phyloP scores from a whole-genome alignment of 2,888 invertebrate genomes.

The Chesias legatella region DNA sequence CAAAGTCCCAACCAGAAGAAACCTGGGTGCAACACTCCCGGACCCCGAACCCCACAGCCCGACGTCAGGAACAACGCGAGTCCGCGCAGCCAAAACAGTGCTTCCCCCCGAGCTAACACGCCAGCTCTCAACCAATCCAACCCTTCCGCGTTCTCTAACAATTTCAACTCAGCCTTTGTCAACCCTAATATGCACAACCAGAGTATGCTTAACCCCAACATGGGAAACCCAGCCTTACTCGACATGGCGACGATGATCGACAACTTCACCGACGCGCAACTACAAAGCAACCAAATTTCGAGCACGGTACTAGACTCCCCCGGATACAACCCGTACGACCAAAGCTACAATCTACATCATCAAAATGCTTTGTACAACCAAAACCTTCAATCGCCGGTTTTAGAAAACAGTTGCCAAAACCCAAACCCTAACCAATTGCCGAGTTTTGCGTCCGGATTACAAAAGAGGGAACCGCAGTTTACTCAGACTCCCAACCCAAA shows the following conservation, averaged over 20 bases:
- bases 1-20: conserved; percentile 68
- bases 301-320: conserved; percentile 90
- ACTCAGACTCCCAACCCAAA: conserved; percentile 30
- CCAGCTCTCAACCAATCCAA: conserved; percentile 65
- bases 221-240: conserved; percentile 80
- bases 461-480: conserved; percentile 63
- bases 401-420: conserved; percentile 64
- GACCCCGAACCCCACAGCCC: conserved; percentile 68
- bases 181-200: conserved; percentile 71
- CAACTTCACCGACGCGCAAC: conserved; percentile 87
- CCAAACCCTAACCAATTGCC: conserved; percentile 66
- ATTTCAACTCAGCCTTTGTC: conserved; percentile 70
- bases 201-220: conserved; percentile 69
- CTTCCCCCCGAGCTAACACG: conserved; percentile 76
- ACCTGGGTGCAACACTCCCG: conserved; percentile 52
- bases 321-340: conserved; percentile 82
- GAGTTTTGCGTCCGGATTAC: conserved; percentile 63
- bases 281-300: conserved; percentile 92
- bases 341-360: conserved; percentile 84
- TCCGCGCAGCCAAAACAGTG: conserved; percentile 76
- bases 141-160: conserved; percentile 59
- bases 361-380: conserved; percentile 82
- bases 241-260: conserved; percentile 90
- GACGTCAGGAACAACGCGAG: conserved; percentile 65
- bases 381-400: conserved; percentile 76